These are phyloP conservation scores for Hafferia zeledoni DNA, from an alignment of 2,797 vertebrate species.

Conservation along the genomic window DNA sequence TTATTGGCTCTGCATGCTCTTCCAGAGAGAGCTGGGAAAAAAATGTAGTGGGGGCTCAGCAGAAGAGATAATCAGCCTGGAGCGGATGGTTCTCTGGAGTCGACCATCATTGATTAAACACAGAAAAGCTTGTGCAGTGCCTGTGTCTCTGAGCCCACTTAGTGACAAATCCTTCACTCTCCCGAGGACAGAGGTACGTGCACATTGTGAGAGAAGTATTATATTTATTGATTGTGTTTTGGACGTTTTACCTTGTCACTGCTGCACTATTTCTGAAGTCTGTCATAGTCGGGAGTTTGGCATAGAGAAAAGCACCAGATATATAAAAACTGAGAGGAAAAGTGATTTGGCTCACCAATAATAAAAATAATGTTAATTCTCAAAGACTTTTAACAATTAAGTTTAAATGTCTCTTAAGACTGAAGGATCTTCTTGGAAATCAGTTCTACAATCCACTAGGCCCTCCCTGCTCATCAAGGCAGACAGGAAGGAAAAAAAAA, in stretches of 20 bases:
- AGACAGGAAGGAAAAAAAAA: neutral
- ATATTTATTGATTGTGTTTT: neutral
- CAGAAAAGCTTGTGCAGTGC: neutral
- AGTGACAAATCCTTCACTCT: neutral
- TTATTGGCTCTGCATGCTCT: neutral
- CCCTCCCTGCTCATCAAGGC: neutral
- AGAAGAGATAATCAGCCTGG: conserved; percentile 16
- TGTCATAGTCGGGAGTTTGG: neutral
- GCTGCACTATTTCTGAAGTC: neutral
- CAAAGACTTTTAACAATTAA: neutral
- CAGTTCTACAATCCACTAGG: neutral
- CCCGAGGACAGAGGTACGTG: neutral
- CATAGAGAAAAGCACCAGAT: neutral
- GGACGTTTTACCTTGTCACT: neutral
- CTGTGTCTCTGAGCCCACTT: neutral
- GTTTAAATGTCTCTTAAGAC: neutral
- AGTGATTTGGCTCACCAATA: neutral
- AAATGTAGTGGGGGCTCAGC: neutral
- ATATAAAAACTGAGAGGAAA: neutral
- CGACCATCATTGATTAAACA: neutral
- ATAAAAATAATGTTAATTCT: neutral
- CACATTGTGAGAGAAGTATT: neutral
- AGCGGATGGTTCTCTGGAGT: neutral
- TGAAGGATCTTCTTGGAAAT: neutral
- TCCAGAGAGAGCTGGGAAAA: conserved; percentile 1